A percentile compares a stretch with the other conserved stretches of the same genome.
Conservation (phyloP, 2,888 invertebrate genomes). For the Chymomyza amoena region DNA sequence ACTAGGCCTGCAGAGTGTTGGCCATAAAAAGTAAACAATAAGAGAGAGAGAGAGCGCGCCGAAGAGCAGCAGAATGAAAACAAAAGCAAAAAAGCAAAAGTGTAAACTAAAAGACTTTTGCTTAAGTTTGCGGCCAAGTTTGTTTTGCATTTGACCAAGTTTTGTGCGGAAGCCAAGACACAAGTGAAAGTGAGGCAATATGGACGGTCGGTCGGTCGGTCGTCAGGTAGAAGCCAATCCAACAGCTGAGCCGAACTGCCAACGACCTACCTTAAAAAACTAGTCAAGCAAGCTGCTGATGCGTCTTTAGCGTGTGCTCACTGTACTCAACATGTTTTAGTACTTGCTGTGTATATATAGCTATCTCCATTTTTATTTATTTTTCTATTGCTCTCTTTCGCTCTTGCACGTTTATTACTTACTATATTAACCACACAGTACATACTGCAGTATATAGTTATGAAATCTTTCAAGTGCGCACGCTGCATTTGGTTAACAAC, state of each 20-base stretch:
- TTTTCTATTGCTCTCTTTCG: background rate
- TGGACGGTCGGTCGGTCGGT: too few species aligned
- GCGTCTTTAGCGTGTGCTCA: constrained; percentile 23
- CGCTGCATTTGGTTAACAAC: background rate
- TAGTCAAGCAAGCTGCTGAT: constrained; percentile 40
- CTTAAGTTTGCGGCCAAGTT: constrained; percentile 59
- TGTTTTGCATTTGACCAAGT: constrained; percentile 62
- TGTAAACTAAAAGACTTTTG: constrained; percentile 18
- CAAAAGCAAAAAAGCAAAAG: constrained; percentile 32
- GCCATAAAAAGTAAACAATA: constrained; percentile 34
- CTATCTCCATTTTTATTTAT: background rate
- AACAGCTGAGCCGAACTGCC: background rate
- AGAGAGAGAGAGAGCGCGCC: constrained; percentile 19
- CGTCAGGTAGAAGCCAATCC: constrained; percentile 47
- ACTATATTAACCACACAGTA: too few species aligned
- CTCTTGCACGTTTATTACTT: constrained; percentile 7
- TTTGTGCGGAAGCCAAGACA: constrained; percentile 62
- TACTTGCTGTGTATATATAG: background rate
- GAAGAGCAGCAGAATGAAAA: constrained; percentile 29
- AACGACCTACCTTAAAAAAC: constrained; percentile 27
- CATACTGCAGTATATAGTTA: constrained; percentile 47
- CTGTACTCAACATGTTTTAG: background rate
- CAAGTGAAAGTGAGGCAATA: constrained; percentile 72
- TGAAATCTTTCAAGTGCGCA: constrained; percentile 43
- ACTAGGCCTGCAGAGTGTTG: too few species aligned